Base-by-base conservation (phyloP, 2,113 vertebrate genomes). In the Notothenia rossii region DNA sequence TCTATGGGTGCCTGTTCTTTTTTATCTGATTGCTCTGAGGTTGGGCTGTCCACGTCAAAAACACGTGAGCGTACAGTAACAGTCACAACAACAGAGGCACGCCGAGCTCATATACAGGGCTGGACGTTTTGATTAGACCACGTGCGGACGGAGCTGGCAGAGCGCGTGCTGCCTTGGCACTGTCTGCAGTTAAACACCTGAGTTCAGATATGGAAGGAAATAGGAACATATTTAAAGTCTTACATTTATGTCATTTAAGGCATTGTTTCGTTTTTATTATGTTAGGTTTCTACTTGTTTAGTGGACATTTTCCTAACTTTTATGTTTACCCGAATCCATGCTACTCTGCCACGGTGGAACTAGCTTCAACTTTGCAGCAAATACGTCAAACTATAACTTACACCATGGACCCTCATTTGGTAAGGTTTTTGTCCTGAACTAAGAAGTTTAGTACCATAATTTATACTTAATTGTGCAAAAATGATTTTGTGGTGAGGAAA, bases 11-110 rank as follows among this genome's bases (percentile, higher is more conserved):
- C 29, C 33, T 82, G 75, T 89, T 87, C 59, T 63, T 22, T 53
- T 74, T 77, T 77, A 86, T 87, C 72, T 84, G 77, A 83, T 82
- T 2, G 63, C 75, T 87, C 67, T 86, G 81, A 82, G 82, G 25
- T 72, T n/a, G 58, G 58, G 60, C 18, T 6, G 68, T 10, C 22
- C 33, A 12, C 13, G 63, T 66, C 8, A 36, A 8, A 0, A 60
- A 53, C 86, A 86, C 84, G 87, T 88, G 85, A 36, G 72, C 55
- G 0, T 70, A 71, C 73, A 76, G 77, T 86, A 73, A 77, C 77
- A 75, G 65, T 56, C 77, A 74, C 53, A 71, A 74, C 53, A 71
- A 46, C 72, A 76, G 73, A 3, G 12, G 74, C 61, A 10, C 25
- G 11, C 22, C 33, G 11, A 1, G 50, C 58, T 13, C 59, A 2